Conservation (phyloP, 1,140 invertebrate species). For the Triops cancriformis region DNA sequence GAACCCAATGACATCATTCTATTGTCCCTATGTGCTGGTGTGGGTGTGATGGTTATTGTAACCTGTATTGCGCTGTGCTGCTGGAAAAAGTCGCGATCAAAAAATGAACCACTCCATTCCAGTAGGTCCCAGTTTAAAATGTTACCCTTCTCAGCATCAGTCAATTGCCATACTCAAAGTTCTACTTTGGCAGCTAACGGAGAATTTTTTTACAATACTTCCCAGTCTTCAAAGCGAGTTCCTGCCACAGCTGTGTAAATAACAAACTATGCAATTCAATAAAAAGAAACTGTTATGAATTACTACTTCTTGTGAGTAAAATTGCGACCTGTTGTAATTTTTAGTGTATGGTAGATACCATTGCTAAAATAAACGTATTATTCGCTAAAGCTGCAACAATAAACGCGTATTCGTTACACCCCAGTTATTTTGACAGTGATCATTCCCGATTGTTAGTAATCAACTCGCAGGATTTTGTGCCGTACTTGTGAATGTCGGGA, state of each 20-base stretch:
- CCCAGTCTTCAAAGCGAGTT: conserved; percentile 20
- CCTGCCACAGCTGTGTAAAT: conserved; percentile 27
- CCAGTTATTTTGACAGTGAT: too few species aligned
- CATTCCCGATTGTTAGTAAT: too few species aligned
- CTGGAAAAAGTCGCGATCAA: conserved; percentile 21
- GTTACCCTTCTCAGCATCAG: conserved; percentile 22
- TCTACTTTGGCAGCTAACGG: conserved; percentile 15
- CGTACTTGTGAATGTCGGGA: too few species aligned
- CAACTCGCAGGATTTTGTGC: too few species aligned
- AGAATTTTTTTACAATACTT: conserved; percentile 25
- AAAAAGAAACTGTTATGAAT: background rate
- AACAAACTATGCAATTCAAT: conserved; percentile 14
- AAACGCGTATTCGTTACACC: too few species aligned
- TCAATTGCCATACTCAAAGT: conserved; percentile 19
- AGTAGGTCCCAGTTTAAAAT: conserved; percentile 22
- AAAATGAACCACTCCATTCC: conserved; percentile 24
- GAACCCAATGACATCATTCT: conserved; percentile 19
- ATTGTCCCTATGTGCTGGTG: conserved; percentile 17
- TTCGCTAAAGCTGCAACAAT: too few species aligned
- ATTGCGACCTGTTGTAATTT: background rate
- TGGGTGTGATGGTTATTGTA: conserved; percentile 20
- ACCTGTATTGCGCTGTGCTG: conserved; percentile 23
- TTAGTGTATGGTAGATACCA: too few species aligned
- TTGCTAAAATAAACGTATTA: too few species aligned
- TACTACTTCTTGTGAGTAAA: background rate